phyloP scores from a whole-genome alignment of 2,888 invertebrate species.

The Chalcis sispes region DNA sequence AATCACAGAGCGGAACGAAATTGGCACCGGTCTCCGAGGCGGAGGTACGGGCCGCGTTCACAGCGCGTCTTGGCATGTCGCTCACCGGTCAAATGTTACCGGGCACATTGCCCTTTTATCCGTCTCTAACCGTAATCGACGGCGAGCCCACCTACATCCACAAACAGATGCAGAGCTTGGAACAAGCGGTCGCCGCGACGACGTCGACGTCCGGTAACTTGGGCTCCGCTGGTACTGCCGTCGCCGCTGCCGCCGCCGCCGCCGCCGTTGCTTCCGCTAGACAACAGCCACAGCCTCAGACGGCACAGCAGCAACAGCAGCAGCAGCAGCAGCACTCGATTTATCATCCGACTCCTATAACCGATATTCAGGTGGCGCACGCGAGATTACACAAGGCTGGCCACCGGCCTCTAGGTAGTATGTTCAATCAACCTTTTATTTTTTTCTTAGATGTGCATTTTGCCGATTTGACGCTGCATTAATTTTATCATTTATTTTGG shows the following conservation, averaged over 20 bases:
- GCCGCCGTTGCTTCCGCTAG: not conserved
- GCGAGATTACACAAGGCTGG: slow-evolving; percentile 84
- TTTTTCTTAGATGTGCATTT: slow-evolving; percentile 15
- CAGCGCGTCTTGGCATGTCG: slow-evolving; percentile 82
- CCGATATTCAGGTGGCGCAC: slow-evolving; percentile 82
- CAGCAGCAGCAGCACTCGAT: slow-evolving; percentile 65
- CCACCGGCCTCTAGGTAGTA: slow-evolving; percentile 79
- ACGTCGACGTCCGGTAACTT: not conserved
- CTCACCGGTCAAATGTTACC: slow-evolving; percentile 82
- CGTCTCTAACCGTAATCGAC: slow-evolving; percentile 80
- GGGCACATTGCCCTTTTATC: slow-evolving; percentile 84
- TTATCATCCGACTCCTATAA: slow-evolving; percentile 78
- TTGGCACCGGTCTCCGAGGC: slow-evolving; percentile 85
- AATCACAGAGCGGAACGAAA: slow-evolving; percentile 76
- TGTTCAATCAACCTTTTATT: slow-evolving; percentile 66
- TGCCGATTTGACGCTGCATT: too few relatives aligned
- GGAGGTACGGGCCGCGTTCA: slow-evolving; percentile 85
- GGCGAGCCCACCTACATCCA: slow-evolving; percentile 69
- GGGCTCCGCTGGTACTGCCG: not conserved
- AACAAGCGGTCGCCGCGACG: slow-evolving; percentile 70
- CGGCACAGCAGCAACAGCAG: slow-evolving; percentile 53
- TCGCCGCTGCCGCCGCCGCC: not conserved
- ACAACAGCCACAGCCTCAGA: not conserved
- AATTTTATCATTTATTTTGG: too few relatives aligned
- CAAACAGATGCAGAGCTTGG: slow-evolving; percentile 68